These are phyloP conservation scores for Potamarius usumacintae DNA, from an alignment of 2,113 vertebrate species.

Conservation along the genomic window DNA sequence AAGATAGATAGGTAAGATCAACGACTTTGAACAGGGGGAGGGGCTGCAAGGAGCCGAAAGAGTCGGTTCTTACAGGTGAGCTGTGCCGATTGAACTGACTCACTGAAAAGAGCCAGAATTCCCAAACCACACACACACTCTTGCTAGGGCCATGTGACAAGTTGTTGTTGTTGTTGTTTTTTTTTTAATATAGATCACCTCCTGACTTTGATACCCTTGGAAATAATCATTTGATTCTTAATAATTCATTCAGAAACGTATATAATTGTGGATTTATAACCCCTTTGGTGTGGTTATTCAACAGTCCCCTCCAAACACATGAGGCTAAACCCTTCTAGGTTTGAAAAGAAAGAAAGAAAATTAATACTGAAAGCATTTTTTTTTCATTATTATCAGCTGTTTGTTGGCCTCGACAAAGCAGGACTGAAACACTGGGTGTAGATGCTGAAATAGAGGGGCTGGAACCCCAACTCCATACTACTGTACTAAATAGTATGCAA, in stretches of 20 bases:
- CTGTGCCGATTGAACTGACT: no score
- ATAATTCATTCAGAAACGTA: neutral
- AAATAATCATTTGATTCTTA: neutral
- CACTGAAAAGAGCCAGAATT: no score
- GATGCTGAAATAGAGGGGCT: neutral
- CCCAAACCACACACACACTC: slow-evolving; percentile 12
- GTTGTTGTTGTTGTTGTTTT: neutral
- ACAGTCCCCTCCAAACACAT: neutral
- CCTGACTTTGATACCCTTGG: neutral
- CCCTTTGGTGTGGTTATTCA: neutral
- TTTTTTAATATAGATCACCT: neutral
- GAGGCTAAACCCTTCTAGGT: neutral
- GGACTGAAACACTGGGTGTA: neutral
- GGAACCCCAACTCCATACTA: neutral
- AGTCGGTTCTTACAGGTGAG: no score
- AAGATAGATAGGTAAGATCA: no score
- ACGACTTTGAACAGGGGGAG: no score
- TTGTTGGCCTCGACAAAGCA: neutral
- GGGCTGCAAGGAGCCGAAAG: no score
- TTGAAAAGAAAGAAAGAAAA: neutral
- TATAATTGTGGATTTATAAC: neutral
- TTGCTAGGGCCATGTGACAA: slow-evolving; percentile 11
- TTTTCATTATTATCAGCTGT: neutral
- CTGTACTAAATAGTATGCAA: neutral
- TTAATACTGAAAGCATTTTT: neutral